These are phyloP conservation scores for Papilio glaucus DNA, from an alignment of 1,140 invertebrate genomes.

Conservation along the genomic window DNA sequence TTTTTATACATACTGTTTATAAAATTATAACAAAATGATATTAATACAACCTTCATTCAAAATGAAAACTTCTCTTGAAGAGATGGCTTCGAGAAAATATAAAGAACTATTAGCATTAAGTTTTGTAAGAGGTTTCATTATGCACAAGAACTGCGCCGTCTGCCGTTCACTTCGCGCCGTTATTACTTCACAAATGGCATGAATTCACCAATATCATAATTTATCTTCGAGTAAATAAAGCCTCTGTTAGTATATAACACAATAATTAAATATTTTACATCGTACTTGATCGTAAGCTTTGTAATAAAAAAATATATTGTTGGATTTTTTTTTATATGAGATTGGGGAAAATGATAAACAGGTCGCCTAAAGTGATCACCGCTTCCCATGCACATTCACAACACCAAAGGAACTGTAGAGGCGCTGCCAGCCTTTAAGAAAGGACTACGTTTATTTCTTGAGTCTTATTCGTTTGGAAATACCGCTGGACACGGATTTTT, in stretches of 20 bases:
- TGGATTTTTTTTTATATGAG: too few species aligned
- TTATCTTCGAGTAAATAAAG: not conserved
- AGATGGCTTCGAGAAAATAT: not conserved
- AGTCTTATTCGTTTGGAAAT: too few species aligned
- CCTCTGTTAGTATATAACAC: not conserved
- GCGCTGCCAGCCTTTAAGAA: too few species aligned
- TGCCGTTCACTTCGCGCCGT: not conserved
- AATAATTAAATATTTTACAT: too few species aligned
- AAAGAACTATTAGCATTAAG: not conserved
- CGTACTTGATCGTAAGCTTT: too few species aligned
- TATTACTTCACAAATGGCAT: not conserved
- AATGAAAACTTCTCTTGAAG: not conserved
- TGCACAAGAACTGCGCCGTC: not conserved
- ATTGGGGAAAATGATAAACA: too few species aligned
- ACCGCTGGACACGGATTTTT: too few species aligned
- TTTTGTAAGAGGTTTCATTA: conserved; percentile 9
- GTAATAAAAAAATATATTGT: too few species aligned
- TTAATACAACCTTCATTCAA: not conserved
- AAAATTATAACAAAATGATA: not conserved
- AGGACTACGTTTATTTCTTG: too few species aligned
- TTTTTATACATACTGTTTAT: not conserved
- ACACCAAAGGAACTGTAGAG: too few species aligned
- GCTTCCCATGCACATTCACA: too few species aligned
- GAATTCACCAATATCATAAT: not conserved
- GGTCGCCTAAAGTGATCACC: too few species aligned